Conservation (phyloP, 2,888 invertebrate genomes). For the Hermaeophaga mercurialis region DNA sequence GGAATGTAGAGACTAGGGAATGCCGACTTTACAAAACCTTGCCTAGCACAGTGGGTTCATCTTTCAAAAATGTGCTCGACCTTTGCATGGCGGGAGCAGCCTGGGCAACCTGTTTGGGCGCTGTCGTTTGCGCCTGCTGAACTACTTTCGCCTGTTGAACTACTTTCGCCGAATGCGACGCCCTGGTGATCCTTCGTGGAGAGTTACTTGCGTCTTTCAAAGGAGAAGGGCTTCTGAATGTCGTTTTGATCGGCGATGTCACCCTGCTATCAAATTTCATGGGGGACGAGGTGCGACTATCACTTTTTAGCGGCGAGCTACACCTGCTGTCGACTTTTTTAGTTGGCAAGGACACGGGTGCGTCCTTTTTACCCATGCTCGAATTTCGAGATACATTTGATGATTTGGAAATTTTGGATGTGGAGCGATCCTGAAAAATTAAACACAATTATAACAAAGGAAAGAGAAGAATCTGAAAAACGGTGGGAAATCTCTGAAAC, state of each 20-base stretch:
- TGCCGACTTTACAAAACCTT: slow-evolving; percentile 48
- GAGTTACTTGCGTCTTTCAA: slow-evolving; percentile 32
- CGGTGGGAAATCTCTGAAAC: too few species aligned
- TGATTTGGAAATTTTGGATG: slow-evolving; percentile 31
- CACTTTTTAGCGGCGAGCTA: slow-evolving; percentile 45
- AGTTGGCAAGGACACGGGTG: slow-evolving; percentile 17
- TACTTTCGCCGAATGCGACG: slow-evolving; percentile 28
- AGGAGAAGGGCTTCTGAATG: slow-evolving; percentile 41
- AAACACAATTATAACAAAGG: neutral
- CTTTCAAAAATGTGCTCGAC: slow-evolving; percentile 76
- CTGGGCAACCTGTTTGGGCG: neutral
- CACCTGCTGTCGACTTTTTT: slow-evolving; percentile 39
- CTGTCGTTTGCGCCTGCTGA: neutral
- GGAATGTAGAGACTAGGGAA: slow-evolving; percentile 27
- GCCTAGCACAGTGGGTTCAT: slow-evolving; percentile 70
- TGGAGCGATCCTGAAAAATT: slow-evolving; percentile 9
- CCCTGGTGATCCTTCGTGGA: slow-evolving; percentile 30
- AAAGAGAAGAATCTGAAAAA: too few species aligned
- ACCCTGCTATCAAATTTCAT: slow-evolving; percentile 46
- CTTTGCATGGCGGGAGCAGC: slow-evolving; percentile 58
- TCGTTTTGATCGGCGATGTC: slow-evolving; percentile 46
- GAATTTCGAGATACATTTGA: slow-evolving; percentile 39
- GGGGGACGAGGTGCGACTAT: slow-evolving; percentile 45
- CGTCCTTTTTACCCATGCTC: slow-evolving; percentile 40
- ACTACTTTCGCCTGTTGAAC: too few species aligned